Evolutionary conservation across 2,113 vertebrate species (phyloP).

Genomic region (Gopherus evgoodei): DNA sequence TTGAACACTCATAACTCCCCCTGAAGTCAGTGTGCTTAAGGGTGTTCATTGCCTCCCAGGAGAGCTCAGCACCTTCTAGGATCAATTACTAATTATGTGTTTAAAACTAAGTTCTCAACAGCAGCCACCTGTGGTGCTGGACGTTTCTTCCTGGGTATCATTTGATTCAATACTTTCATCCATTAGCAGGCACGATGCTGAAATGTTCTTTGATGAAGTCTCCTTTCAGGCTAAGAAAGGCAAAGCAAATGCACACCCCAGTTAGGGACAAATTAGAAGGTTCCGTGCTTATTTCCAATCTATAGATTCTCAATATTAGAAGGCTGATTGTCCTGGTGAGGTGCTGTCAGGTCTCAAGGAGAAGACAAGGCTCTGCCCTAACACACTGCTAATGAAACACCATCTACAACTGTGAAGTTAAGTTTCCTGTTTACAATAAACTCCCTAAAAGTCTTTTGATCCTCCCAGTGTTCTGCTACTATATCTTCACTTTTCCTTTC

Average conservation of each 20-base stretch:
- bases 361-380: background rate
- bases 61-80: slow-evolving; percentile 38
- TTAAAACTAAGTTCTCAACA: background rate
- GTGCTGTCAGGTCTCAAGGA: accelerated
- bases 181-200: background rate
- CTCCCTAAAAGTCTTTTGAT: background rate
- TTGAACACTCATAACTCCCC: slow-evolving; percentile 22
- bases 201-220: background rate
- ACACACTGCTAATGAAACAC: slow-evolving; percentile 25
- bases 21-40: slow-evolving; percentile 35
- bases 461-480: background rate
- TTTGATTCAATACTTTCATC: slow-evolving; percentile 46
- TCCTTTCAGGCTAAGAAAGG: background rate
- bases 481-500: background rate
- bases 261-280: background rate
- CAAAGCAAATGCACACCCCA: background rate
- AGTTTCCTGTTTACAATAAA: background rate
- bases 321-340: accelerated
- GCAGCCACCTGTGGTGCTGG: background rate
- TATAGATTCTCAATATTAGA: background rate
- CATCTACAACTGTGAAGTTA: background rate
- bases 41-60: slow-evolving; percentile 48
- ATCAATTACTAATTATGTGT: background rate
- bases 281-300: background rate
- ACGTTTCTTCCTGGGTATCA: background rate